phyloP scores from a whole-genome alignment of 2,888 invertebrate genomes.

The Mythimna lalbum region DNA sequence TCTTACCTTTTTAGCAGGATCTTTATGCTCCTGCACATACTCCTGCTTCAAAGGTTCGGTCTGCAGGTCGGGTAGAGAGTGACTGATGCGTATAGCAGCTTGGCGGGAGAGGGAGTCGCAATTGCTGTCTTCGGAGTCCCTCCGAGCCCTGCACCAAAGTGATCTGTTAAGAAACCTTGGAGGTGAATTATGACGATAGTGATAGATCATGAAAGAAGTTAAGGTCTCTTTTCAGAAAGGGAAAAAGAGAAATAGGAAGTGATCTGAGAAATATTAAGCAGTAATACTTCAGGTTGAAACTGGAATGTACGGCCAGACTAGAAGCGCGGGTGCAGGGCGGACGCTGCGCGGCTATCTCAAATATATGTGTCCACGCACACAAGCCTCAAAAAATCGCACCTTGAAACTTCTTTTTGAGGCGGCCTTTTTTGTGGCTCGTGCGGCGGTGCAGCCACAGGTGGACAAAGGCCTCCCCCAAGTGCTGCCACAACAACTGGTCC shows the following conservation, averaged over 20 bases:
- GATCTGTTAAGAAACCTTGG: conserved; percentile 67
- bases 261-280: background rate
- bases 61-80: conserved; percentile 94
- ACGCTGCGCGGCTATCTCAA: no score
- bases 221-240: background rate
- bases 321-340: no score
- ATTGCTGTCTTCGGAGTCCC: conserved; percentile 88
- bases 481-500: no score
- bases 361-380: no score
- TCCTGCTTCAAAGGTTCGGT: conserved; percentile 92
- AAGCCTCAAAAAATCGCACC: no score
- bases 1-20: conserved; percentile 92
- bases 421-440: no score
- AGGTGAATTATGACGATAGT: conserved; percentile 31
- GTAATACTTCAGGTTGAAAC: no score
- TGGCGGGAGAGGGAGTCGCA: conserved; percentile 91
- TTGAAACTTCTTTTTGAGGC: no score
- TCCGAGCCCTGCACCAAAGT: conserved; percentile 79
- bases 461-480: no score
- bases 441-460: no score
- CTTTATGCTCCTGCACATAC: conserved; percentile 94
- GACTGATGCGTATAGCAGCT: conserved; percentile 94
- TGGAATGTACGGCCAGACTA: no score
- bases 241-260: background rate
- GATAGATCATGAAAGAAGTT: conserved; percentile 25